phyloP scores from a whole-genome alignment of 2,888 invertebrate genomes.

The Apodemia zela region DNA sequence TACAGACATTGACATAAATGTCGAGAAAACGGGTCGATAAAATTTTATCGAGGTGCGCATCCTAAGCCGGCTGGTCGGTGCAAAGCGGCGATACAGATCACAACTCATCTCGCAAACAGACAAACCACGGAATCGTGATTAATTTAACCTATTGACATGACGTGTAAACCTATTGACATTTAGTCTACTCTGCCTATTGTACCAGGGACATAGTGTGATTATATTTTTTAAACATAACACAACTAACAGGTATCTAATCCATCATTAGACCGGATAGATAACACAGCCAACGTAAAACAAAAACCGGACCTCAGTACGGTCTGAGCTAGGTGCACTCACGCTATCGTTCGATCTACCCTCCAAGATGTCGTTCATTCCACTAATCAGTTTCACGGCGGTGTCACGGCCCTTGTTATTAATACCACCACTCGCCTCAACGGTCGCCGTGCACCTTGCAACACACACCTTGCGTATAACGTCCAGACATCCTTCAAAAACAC shows the following conservation, averaged over 20 bases:
- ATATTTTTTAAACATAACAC: background rate
- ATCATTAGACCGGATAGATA: conserved; percentile 6
- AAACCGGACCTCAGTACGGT: background rate
- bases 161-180: too few species aligned
- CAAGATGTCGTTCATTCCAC: conserved; percentile 42
- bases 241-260: background rate
- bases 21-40: too few species aligned
- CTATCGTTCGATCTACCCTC: conserved; percentile 25
- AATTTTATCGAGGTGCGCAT: too few species aligned
- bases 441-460: conserved; percentile 66
- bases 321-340: conserved; percentile 1
- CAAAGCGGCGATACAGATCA: too few species aligned
- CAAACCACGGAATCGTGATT: too few species aligned
- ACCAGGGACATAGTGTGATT: too few species aligned
- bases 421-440: conserved; percentile 55
- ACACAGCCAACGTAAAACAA: background rate
- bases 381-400: conserved; percentile 70
- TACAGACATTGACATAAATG: too few species aligned
- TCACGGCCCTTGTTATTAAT: conserved; percentile 51
- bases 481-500: conserved; percentile 38
- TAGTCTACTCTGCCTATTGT: too few species aligned
- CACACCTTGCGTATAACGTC: conserved; percentile 68
- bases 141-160: too few species aligned
- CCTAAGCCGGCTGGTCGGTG: too few species aligned
- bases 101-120: too few species aligned